Evolutionary conservation across 2,888 invertebrate genomes (phyloP).

Genomic region (Apamea epomidion): DNA sequence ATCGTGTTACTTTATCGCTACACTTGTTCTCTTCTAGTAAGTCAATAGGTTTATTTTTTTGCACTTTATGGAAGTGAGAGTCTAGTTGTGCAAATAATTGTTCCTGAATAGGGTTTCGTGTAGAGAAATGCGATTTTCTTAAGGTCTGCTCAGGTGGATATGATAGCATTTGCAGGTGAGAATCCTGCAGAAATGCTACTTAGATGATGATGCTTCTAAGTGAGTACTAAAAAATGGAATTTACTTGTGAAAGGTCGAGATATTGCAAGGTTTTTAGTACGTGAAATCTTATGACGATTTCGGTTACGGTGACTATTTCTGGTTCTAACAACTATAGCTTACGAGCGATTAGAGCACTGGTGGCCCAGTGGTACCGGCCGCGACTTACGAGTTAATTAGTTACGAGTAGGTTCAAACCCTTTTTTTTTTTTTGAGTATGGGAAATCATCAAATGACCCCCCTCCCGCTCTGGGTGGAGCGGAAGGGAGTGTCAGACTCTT

Average conservation of each 20-base stretch:
- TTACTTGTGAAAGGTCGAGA: neutral
- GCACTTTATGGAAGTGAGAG: neutral
- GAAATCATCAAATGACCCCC: too few relatives aligned
- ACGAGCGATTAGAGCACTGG: too few relatives aligned
- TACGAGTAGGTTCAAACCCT: too few relatives aligned
- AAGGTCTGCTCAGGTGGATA: neutral
- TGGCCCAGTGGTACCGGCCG: too few relatives aligned
- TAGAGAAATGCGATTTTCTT: neutral
- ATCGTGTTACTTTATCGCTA: constrained; percentile 37
- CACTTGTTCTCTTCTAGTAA: constrained; percentile 20
- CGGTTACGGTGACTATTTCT: too few relatives aligned
- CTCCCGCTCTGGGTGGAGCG: too few relatives aligned
- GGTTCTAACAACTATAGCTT: too few relatives aligned
- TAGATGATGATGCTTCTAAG: neutral
- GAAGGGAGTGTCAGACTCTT: too few relatives aligned
- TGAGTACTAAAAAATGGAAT: neutral
- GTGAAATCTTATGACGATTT: neutral
- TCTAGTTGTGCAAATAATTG: neutral
- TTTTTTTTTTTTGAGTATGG: too few relatives aligned
- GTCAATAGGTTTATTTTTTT: constrained; percentile 32
- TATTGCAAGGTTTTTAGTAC: neutral
- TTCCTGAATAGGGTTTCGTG: neutral
- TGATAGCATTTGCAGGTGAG: neutral
- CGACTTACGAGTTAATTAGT: too few relatives aligned
- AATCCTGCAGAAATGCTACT: neutral